phyloP scores from a whole-genome alignment of 2,888 invertebrate genomes.

The Eurytoma californica region DNA sequence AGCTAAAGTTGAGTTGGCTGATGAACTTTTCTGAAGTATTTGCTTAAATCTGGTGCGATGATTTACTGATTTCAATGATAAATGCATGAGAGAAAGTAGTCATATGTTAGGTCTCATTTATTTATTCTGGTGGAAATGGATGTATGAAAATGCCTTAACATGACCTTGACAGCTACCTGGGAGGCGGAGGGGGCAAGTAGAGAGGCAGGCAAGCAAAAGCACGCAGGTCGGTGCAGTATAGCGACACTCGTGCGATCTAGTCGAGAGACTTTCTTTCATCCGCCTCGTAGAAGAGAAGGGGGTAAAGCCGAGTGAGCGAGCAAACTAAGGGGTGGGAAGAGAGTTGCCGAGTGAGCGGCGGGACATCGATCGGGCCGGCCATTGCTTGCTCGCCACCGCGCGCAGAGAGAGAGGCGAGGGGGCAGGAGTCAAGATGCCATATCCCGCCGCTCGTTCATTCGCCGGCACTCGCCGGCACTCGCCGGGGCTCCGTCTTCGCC shows the following conservation, averaged over 20 bases:
- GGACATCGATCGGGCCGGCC: slow-evolving; percentile 72
- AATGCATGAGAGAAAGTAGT: no score
- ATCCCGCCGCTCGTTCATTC: slow-evolving; percentile 60
- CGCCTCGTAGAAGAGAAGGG: slow-evolving; percentile 49
- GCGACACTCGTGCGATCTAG: neutral
- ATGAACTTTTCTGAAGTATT: no score
- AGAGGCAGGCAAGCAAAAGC: neutral
- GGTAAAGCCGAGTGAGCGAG: slow-evolving; percentile 51
- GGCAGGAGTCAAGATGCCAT: slow-evolving; percentile 73
- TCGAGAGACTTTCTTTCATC: no score
- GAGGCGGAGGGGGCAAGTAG: neutral
- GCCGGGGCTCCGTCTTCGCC: slow-evolving; percentile 18
- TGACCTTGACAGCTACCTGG: no score
- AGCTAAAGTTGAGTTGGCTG: no score
- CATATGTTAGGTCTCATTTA: no score
- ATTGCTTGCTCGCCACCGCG: no score
- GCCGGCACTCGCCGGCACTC: neutral
- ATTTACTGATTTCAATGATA: no score
- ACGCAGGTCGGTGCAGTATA: neutral
- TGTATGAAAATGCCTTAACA: no score
- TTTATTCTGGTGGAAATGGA: no score
- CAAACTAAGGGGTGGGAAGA: slow-evolving; percentile 66
- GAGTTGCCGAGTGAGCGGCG: slow-evolving; percentile 64
- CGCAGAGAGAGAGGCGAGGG: neutral
- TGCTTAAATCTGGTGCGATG: no score